Evolutionary conservation across 2,888 invertebrate genomes (phyloP), one percentile per base, ranked within the genome.

Genomic region (Sinotaia quadrata): DNA sequence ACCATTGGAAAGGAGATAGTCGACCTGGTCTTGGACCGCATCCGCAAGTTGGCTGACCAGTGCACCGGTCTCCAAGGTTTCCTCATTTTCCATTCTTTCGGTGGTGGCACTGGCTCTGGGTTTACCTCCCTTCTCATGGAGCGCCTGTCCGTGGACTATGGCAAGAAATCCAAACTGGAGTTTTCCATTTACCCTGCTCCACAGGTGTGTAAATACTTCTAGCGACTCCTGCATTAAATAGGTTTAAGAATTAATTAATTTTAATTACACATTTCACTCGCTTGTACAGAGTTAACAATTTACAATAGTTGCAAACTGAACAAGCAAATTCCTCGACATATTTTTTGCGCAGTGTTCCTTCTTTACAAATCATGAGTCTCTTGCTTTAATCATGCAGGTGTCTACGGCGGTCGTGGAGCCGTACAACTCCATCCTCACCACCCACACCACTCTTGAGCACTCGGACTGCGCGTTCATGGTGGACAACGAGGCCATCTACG

Each of bases 401-500:
- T 73, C 73, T 18, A 73, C 73, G 2, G 73, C 73, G 3, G 73
- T 73, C 33, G 73, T 73, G 21, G 73, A 73, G 44, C 74, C 74
- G 18, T 74, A 74, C 68, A 74, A 74, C 70, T 71, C 74, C 47
- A 74, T 74, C 27, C 65, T 74, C 60, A 71, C 74, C 54, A 74
- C 74, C 36, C 74, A 74, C 37, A 74, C 74, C 58, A 97, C 97
- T 70, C 80, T 91, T 75, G 96, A 97, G 89, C 97, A 96, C 89
- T 95, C 95, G 0, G 96, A 96, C 91, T 97, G 96, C 89, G 96
- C 96, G 58, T 97, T 97, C 90, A 96, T 97, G 97, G 94, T 90
- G 58, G 96, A 97, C 90, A 97, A 97, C 83, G 96, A 97, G 86
- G 96, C 96, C 51, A 72, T 72, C 62, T 85, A 95, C 87, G 95